A percentile compares a stretch with the other conserved stretches of the same genome.
Conservation (phyloP, 2,113 vertebrate genomes). For the Dicerorhinus sumatrensis region DNA sequence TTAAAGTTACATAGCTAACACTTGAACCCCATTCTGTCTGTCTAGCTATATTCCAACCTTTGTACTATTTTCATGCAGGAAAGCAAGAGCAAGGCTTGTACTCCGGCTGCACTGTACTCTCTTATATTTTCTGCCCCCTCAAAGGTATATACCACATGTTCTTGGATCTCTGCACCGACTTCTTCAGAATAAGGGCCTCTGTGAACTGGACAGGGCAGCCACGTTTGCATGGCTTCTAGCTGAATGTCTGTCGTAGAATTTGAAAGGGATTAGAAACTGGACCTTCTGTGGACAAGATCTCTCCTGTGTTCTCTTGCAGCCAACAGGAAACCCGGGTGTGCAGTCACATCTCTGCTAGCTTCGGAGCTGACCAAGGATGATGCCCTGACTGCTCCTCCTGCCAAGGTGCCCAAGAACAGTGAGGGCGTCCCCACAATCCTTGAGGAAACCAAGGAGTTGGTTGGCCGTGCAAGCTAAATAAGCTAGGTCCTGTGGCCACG, state of each 20-base stretch:
- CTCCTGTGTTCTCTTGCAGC: conserved; percentile 83
- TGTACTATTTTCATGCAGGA: background rate
- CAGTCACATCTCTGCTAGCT: conserved; percentile 92
- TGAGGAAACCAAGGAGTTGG: conserved; percentile 65
- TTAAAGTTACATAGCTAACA: background rate
- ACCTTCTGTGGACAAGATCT: background rate
- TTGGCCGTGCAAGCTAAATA: conserved; percentile 74
- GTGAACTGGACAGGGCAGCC: background rate
- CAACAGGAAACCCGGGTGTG: conserved; percentile 92
- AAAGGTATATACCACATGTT: background rate
- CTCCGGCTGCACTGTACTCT: background rate
- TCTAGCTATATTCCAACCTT: background rate
- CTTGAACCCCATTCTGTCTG: background rate
- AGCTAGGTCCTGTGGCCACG: background rate
- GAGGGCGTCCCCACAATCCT: conserved; percentile 44
- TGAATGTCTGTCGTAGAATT: background rate
- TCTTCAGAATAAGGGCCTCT: conserved; percentile 19
- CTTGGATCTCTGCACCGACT: background rate
- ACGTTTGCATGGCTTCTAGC: conserved; percentile 24
- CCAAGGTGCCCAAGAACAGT: conserved; percentile 67
- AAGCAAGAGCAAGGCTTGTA: background rate
- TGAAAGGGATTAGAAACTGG: background rate
- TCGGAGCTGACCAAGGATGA: conserved; percentile 93
- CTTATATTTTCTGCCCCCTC: background rate
- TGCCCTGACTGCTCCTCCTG: conserved; percentile 55